Conservation (phyloP, 2,113 vertebrate species). For the Pogonocichla stellata region DNA sequence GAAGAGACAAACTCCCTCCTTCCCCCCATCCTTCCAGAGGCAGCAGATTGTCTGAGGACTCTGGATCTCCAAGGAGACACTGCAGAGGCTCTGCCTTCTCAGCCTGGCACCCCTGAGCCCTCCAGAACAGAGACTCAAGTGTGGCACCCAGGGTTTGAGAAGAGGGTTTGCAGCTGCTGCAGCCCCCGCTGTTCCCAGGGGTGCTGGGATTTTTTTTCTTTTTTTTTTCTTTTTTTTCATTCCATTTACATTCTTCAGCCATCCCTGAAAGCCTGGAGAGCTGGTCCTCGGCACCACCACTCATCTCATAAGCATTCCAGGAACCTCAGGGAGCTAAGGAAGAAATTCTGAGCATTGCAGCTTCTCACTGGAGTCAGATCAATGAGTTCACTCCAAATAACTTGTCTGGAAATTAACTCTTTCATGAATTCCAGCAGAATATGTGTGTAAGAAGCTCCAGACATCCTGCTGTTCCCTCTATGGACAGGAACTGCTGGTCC, state of each 20-base stretch:
- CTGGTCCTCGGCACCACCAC: background rate
- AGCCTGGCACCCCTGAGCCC: background rate
- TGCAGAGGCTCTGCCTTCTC: background rate
- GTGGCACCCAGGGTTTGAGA: fast-evolving
- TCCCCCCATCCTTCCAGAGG: background rate
- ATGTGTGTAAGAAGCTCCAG: background rate
- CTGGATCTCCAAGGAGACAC: background rate
- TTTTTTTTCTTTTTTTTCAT: too few relatives aligned
- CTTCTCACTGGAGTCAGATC: background rate
- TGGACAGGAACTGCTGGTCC: too few relatives aligned
- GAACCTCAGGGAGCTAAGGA: background rate
- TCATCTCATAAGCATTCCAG: background rate
- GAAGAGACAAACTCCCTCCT: too few relatives aligned
- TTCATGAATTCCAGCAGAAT: background rate
- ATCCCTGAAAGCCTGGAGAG: background rate
- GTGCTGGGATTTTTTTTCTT: background rate
- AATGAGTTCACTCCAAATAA: background rate
- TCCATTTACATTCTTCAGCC: background rate
- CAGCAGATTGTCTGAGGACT: background rate
- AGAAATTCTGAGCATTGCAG: background rate
- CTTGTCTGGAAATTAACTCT: background rate
- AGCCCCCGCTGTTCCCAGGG: background rate
- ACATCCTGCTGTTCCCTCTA: background rate
- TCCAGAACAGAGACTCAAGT: background rate
- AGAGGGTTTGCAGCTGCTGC: background rate